These are phyloP conservation scores for Gavia stellata DNA, from an alignment of 2,113 vertebrate species.

Conservation along the genomic window DNA sequence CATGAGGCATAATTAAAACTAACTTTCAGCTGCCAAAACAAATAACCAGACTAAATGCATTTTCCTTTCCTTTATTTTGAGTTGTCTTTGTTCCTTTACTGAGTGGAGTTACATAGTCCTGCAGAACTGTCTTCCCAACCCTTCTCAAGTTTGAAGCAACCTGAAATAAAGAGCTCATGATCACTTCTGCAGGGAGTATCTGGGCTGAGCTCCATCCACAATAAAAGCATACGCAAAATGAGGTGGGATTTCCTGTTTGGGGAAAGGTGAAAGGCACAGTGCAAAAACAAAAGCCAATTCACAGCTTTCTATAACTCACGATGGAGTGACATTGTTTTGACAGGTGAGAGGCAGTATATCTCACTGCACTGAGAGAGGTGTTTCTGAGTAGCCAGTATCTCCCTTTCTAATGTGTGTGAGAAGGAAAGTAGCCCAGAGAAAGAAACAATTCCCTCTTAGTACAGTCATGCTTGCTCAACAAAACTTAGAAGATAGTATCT, in stretches of 20 bases:
- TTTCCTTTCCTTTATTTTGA: neutral
- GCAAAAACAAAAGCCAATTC: conserved; percentile 30
- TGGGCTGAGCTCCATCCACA: neutral
- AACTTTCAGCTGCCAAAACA: conserved; percentile 20
- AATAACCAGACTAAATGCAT: neutral
- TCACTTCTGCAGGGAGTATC: neutral
- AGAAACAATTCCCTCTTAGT: neutral
- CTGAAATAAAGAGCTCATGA: neutral
- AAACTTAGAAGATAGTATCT: conserved; percentile 1
- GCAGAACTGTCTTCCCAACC: neutral
- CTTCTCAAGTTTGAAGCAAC: neutral
- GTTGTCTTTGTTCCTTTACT: neutral
- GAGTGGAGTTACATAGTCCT: neutral
- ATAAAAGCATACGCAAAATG: neutral
- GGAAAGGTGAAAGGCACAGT: neutral
- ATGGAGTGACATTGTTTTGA: conserved; percentile 10
- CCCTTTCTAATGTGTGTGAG: neutral
- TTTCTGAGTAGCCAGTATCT: neutral
- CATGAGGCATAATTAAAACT: neutral
- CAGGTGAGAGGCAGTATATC: conserved; percentile 6
- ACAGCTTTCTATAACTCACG: neutral
- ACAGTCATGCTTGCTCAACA: neutral
- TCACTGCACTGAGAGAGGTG: neutral
- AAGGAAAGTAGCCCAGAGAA: neutral
- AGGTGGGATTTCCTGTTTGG: neutral